Base-by-base conservation (phyloP, 1,140 invertebrate species). In the Tachypleus tridentatus region DNA sequence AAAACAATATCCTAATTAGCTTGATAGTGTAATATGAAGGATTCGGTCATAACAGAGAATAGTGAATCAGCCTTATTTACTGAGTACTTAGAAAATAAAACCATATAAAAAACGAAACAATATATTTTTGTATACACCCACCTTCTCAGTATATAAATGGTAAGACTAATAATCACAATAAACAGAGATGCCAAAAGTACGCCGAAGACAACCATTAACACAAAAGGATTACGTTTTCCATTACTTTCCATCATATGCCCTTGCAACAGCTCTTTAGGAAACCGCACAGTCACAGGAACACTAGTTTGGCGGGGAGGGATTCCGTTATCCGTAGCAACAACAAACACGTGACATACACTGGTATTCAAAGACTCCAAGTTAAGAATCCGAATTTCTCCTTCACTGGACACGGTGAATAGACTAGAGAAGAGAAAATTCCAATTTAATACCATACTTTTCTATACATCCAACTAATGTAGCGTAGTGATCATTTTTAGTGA, bases 281-380 rank as follows among this genome's bases (percentile, higher is more conserved):
- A 81, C 69, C 85, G 84, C 51, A 91, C 84, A 56, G 85, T 84
- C 3, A 90, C 83, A 3, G 87, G 87, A 60, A 88, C 87, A 76
- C 84, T 86, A 73, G 68, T 67, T 76, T 82, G 84, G 78, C 86
- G 78, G 0, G 88, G 85, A 54, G 88, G 88, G 50, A 80, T 78
- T 52, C 88, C 88, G 51, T 84, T 86, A 75, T 93, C 91, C 1
- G 83, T 85, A 11, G 89, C 91, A 62, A 88, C 84, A 56, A 86
- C 87, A 11, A 90, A 84, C 53, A 91, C 78, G 77, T 84, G 85
- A 70, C 82, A 83, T 62, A 80, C 84, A 65, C 79, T 83, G 68
- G 77, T 75, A 76, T 82, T 85, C 48, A 80, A 76, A 49, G 54
- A 71, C 1, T 76, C 75, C 5, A 79, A 52, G 64, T 78, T 76